Conservation (phyloP, 92 coral and sea anemone genomes). For the Zoanthus sansibaricus region DNA sequence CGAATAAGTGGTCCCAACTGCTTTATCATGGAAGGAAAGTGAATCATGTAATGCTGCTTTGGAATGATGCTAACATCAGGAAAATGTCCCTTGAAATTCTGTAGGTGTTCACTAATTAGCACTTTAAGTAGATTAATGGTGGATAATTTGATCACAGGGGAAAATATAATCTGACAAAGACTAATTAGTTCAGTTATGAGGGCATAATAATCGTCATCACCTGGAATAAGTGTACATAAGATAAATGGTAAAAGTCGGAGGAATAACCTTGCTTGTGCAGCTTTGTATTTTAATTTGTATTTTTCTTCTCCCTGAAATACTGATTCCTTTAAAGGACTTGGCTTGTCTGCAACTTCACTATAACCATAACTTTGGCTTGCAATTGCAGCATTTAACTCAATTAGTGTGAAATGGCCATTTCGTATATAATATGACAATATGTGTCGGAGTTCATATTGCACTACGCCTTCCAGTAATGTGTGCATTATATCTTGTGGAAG, state of each 20-base stretch:
- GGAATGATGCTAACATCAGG: not conserved
- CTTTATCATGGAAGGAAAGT: not conserved
- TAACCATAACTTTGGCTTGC: constrained; percentile 41
- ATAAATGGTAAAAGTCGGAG: constrained; percentile 67
- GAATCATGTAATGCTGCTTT: not conserved
- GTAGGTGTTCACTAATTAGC: constrained; percentile 27
- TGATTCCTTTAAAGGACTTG: constrained; percentile 43
- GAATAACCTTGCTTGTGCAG: constrained; percentile 51
- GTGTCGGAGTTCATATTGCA: constrained; percentile 38
- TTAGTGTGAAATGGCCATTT: constrained; percentile 8
- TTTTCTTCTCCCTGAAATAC: constrained; percentile 31
- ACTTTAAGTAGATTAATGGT: constrained; percentile 35
- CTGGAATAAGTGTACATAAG: constrained; percentile 57
- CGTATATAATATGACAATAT: not conserved
- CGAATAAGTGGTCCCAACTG: not conserved
- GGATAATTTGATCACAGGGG: constrained; percentile 45
- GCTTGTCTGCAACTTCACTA: constrained; percentile 47
- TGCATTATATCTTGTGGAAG: constrained; percentile 80
- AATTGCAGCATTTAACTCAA: constrained; percentile 41
- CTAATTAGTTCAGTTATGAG: too few relatives aligned
- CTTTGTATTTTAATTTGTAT: constrained; percentile 47
- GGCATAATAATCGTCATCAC: constrained; percentile 56
- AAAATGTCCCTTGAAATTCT: not conserved
- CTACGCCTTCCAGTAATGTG: constrained; percentile 68
- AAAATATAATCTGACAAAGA: constrained; percentile 38